phyloP scores from a whole-genome alignment of 2,888 invertebrate species.

The Myopa tessellatipennis region DNA sequence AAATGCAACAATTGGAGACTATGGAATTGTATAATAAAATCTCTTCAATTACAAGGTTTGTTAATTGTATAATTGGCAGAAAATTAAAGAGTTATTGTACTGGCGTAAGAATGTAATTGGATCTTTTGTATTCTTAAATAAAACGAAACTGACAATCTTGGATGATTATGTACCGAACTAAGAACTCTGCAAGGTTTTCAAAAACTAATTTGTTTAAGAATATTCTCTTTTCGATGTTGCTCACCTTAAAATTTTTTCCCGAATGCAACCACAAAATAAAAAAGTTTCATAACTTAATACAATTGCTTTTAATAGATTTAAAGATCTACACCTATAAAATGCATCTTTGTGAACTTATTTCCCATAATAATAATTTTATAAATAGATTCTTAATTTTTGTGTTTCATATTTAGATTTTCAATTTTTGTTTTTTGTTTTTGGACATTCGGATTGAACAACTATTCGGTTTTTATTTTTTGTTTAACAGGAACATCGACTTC shows the following conservation, averaged over 20 bases:
- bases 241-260: background rate
- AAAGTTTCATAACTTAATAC: background rate
- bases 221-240: no score
- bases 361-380: conserved; percentile 7
- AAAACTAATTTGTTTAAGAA: no score
- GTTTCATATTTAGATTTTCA: background rate
- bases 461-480: background rate
- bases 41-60: no score
- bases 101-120: no score
- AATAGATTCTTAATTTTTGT: conserved; percentile 8
- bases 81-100: background rate
- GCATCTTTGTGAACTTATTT: conserved; percentile 24
- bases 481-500: conserved; percentile 68
- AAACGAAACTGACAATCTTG: no score
- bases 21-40: no score
- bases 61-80: background rate
- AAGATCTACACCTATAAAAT: conserved; percentile 28
- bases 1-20: no score
- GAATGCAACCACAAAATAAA: background rate
- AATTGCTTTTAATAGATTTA: conserved; percentile 5
- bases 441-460: conserved; percentile 20
- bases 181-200: no score
- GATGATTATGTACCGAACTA: no score
- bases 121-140: no score
- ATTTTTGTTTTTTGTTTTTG: conserved; percentile 9